These are phyloP conservation scores for Amblyjoppa fuscipennis DNA, from an alignment of 2,888 invertebrate genomes.

Conservation along the genomic window DNA sequence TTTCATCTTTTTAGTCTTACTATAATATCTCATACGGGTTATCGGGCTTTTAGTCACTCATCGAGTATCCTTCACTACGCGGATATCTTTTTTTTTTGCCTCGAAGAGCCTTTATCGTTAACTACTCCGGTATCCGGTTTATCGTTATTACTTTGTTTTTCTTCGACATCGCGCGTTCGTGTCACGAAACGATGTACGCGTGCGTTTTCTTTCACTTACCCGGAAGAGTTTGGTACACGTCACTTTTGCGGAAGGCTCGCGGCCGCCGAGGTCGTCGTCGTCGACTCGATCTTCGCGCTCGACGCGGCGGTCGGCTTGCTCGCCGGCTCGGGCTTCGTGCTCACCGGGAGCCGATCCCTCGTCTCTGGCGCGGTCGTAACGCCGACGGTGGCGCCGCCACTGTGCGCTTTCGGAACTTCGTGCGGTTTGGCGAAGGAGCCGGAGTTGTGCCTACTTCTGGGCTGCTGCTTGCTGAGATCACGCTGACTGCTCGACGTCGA, in stretches of 20 bases:
- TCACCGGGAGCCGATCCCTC: slow-evolving; percentile 56
- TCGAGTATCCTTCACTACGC: neutral
- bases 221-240: slow-evolving; percentile 57
- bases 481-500: slow-evolving; percentile 75
- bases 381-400: neutral
- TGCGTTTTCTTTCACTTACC: slow-evolving; percentile 56
- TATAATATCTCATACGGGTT: neutral
- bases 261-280: slow-evolving; percentile 30
- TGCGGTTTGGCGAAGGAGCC: slow-evolving; percentile 78
- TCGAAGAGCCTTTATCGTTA: slow-evolving; percentile 3
- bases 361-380: slow-evolving; percentile 25
- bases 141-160: neutral
- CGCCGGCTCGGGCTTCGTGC: slow-evolving; percentile 47
- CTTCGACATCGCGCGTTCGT: slow-evolving; percentile 14
- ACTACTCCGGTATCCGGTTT: slow-evolving; percentile 1
- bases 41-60: neutral
- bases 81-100: neutral
- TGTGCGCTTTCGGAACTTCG: slow-evolving; percentile 74
- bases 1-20: slow-evolving; percentile 13
- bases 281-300: slow-evolving; percentile 41
- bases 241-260: slow-evolving; percentile 63
- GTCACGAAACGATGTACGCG: slow-evolving; percentile 3
- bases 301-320: slow-evolving; percentile 34
- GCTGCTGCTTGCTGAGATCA: slow-evolving; percentile 77
- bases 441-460: slow-evolving; percentile 79